These are phyloP conservation scores for Glaucomys volans DNA, from an alignment of 2,113 vertebrate species.

Conservation along the genomic window DNA sequence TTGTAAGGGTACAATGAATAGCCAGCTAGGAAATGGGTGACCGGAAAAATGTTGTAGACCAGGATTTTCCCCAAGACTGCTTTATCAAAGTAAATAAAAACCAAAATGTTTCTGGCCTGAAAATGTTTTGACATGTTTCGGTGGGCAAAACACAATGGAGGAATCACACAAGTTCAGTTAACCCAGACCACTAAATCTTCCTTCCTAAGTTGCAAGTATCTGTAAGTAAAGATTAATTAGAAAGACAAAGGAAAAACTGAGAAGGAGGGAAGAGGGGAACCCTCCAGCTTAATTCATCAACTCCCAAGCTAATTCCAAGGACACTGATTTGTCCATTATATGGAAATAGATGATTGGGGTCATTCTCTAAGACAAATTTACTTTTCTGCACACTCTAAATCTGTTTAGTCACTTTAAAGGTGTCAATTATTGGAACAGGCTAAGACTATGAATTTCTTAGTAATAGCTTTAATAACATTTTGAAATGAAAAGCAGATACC, in stretches of 20 bases:
- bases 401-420: constrained; percentile 99
- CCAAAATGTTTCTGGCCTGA: constrained; percentile 16
- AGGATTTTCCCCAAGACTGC: neutral
- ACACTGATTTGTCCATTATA: constrained; percentile 88
- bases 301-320: constrained; percentile 74
- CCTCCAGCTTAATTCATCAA: constrained; percentile 61
- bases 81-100: constrained; percentile 56
- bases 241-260: constrained; percentile 59
- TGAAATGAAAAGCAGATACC: constrained; percentile 99
- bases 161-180: neutral
- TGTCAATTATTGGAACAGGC: constrained; percentile 98
- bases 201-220: constrained; percentile 51
- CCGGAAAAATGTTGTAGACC: neutral
- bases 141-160: neutral
- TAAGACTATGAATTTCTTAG: constrained; percentile 96
- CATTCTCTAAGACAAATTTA: constrained; percentile 98
- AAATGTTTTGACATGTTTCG: constrained; percentile 15
- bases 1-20: constrained; percentile 40
- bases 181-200: constrained; percentile 42
- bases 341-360: constrained; percentile 96
- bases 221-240: constrained; percentile 36
- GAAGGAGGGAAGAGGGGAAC: constrained; percentile 25
- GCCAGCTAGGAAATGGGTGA: constrained; percentile 23
- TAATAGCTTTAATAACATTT: constrained; percentile 99
- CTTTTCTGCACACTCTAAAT: constrained; percentile 98